Percentiles rank a stretch among this genome's conserved stretches.
Evolutionary conservation across 2,888 invertebrate genomes (phyloP).

Genomic region (Peribatodes rhomboidaria): DNA sequence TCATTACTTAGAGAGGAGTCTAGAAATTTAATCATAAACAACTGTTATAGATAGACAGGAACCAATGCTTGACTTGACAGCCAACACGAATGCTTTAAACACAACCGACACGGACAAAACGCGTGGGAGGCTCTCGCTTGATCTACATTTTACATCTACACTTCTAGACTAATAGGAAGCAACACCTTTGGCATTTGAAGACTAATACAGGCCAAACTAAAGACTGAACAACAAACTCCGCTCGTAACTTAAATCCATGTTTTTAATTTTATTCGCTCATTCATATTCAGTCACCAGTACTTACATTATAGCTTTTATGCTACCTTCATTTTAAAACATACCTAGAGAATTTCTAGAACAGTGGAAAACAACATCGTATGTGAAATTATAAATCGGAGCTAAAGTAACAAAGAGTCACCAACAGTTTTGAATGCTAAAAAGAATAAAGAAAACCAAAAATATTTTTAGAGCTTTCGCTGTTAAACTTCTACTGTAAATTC

Average conservation of each 20-base stretch:
- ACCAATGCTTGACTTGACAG: slow-evolving; percentile 18
- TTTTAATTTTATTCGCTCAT: no score
- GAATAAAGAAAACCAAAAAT: no score
- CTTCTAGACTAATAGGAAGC: slow-evolving; percentile 10
- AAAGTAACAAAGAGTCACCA: no score
- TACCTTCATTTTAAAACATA: no score
- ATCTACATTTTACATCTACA: not conserved
- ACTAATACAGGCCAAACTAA: slow-evolving; percentile 11
- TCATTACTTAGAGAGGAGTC: not conserved
- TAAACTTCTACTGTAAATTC: slow-evolving; percentile 1
- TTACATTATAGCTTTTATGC: no score
- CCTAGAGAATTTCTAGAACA: no score
- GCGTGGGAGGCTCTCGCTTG: slow-evolving; percentile 21
- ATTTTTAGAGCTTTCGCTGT: no score
- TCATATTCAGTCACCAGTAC: no score
- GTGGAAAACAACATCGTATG: no score
- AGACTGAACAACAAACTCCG: not conserved
- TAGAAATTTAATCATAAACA: not conserved
- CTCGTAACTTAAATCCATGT: not conserved
- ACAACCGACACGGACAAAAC: slow-evolving; percentile 14
- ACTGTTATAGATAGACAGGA: slow-evolving; percentile 18
- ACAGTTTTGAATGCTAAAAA: no score
- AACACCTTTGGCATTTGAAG: slow-evolving; percentile 26
- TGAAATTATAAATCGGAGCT: no score
- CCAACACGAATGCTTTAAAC: slow-evolving; percentile 19